Percentiles rank a stretch among this genome's conserved stretches.
phyloP scores from a whole-genome alignment of 2,797 vertebrate species.

The Pseudochaenichthys georgianus region DNA sequence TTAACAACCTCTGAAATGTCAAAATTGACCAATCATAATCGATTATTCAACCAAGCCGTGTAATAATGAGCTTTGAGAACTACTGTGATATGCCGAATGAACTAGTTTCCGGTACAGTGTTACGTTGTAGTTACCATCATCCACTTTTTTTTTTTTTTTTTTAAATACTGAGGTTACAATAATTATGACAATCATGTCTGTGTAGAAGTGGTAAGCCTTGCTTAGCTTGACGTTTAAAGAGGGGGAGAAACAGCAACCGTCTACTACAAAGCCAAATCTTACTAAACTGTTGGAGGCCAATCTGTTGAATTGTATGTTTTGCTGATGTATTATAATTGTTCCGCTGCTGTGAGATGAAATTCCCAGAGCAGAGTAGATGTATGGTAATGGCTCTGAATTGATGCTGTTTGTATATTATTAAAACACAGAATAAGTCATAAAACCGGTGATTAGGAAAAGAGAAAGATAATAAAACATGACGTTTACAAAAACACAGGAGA shows the following conservation, averaged over 20 bases:
- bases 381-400: background rate
- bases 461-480: background rate
- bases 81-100: background rate
- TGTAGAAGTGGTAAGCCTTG: no score
- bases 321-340: background rate
- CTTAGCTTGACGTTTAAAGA: no score
- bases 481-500: background rate
- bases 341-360: background rate
- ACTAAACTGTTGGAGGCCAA: no score
- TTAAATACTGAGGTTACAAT: no score
- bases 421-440: background rate
- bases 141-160: no score
- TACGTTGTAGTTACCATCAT: background rate
- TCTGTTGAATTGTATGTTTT: no score
- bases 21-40: no score
- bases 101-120: background rate
- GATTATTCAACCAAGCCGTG: no score
- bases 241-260: no score
- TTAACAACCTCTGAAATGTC: no score
- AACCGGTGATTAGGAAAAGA: background rate
- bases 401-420: slow-evolving; percentile 9
- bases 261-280: no score
- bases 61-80: background rate
- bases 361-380: background rate
- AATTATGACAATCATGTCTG: no score